These are phyloP conservation scores for Pocillopora meandrina DNA, from an alignment of 92 coral and sea anemone genomes.

Conservation along the genomic window DNA sequence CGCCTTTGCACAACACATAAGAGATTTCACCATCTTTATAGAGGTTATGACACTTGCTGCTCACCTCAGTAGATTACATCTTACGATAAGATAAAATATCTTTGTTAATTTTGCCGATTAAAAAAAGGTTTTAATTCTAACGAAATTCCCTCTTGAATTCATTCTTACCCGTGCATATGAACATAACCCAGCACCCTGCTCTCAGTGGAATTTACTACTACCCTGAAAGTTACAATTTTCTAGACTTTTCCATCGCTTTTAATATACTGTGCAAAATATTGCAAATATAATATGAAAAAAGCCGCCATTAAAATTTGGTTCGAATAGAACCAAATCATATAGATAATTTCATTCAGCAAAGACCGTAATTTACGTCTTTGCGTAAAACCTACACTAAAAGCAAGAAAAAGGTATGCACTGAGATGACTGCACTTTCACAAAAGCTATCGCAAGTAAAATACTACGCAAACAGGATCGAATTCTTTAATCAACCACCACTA, in stretches of 20 bases:
- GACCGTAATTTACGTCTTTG: background rate
- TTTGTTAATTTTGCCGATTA: background rate
- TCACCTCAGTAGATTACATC: background rate
- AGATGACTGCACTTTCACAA: background rate
- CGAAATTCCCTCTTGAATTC: background rate
- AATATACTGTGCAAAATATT: background rate
- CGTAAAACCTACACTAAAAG: background rate
- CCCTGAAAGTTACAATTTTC: background rate
- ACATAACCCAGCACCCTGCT: too few relatives aligned
- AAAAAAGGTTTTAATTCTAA: background rate
- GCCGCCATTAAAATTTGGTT: background rate
- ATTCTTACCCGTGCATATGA: background rate
- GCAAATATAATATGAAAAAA: background rate
- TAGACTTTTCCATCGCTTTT: background rate
- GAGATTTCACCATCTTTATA: background rate
- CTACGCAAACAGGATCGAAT: too few relatives aligned
- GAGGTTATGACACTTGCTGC: background rate
- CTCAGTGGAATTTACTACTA: slow-evolving; percentile 6
- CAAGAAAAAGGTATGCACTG: background rate
- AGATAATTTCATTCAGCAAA: background rate
- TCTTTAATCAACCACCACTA: too few relatives aligned
- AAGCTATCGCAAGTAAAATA: background rate
- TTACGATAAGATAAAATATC: slow-evolving; percentile 2
- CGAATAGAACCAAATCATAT: background rate
- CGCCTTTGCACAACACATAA: background rate